Evolutionary conservation across 92 coral and sea anemone genomes (phyloP), one percentile per base, ranked within the genome.

Genomic region (Nematostella vectensis): DNA sequence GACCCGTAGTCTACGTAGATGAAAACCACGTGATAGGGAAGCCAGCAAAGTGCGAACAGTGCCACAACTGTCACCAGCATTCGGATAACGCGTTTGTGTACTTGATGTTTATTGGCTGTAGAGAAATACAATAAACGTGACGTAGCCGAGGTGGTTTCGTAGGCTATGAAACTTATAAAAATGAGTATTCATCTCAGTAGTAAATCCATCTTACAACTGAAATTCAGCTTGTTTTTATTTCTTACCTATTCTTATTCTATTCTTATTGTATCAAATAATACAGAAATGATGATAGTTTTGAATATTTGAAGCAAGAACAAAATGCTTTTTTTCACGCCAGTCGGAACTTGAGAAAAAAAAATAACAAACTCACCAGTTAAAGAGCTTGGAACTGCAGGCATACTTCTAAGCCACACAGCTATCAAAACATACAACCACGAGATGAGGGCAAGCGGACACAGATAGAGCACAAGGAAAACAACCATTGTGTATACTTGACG

Each of bases 41-140:
- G 61, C 85, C 85, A 78, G 45, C 79, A 78, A 29, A 71, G 26
- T 37, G 54, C 85, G 21, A 78, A 78, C 24, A 78, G 56, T 27
- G 70, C 16, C 28, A 72, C 74, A 19, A 78, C 85, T 9, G 55
- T 50, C 25, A 54, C 36, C 33, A 78, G 70, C 75, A 78, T 71
- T 20, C 65, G 61, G 42, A 65, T 55, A 17, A 52, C 59, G 22
- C 70, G 67, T 31, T 47, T 48, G 33, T 65, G 79, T 4, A 53
- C 62, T 18, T 54, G 56, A 27, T 48, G 49, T 18, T 39, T 39
- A 6, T 33, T 33, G 6, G 40, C 40, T 33, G 6, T 6, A 33
- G 40, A 33, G 40, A 33, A 33, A 33, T 33, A 33, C 6, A 33
- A 33, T 15, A n/a, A n/a, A n/a, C n/a, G n/a, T n/a, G n/a, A n/a